Percentiles rank a stretch among this genome's conserved stretches.
These are phyloP conservation scores for Glyphotaelius pellucidus DNA, from an alignment of 2,888 invertebrate genomes.

Conservation along the genomic window DNA sequence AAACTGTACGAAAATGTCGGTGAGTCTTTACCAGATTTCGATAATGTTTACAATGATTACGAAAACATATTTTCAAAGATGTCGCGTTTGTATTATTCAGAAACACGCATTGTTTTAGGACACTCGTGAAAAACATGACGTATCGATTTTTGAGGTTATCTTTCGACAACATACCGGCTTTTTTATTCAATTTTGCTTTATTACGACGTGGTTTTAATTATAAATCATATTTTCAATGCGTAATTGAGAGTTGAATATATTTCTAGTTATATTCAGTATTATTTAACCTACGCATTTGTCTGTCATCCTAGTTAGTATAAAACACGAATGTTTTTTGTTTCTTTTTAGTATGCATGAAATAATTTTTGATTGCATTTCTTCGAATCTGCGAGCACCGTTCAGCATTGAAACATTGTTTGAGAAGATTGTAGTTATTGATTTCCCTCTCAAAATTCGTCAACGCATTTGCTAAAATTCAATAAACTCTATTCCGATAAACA, in stretches of 20 bases:
- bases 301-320: not conserved
- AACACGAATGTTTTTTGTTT: not conserved
- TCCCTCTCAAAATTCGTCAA: too few species aligned
- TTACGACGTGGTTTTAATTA: not conserved
- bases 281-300: not conserved
- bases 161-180: not conserved
- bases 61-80: not conserved
- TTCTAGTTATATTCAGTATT: not conserved
- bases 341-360: not conserved
- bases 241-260: not conserved
- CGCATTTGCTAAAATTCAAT: too few species aligned
- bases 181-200: not conserved
- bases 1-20: not conserved
- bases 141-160: slow-evolving; percentile 12
- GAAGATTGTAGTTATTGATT: not conserved
- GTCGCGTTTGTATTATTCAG: not conserved
- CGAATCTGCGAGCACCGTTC: not conserved
- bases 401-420: not conserved
- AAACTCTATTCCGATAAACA: too few species aligned
- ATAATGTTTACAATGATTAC: not conserved
- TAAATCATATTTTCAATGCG: not conserved
- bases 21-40: not conserved
- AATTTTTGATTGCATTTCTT: not conserved
- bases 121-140: not conserved
- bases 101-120: not conserved